Evolutionary conservation across 92 coral and sea anemone genomes (phyloP), one percentile per base, ranked within the genome.

Genomic region (Epizoanthus rinbou): DNA sequence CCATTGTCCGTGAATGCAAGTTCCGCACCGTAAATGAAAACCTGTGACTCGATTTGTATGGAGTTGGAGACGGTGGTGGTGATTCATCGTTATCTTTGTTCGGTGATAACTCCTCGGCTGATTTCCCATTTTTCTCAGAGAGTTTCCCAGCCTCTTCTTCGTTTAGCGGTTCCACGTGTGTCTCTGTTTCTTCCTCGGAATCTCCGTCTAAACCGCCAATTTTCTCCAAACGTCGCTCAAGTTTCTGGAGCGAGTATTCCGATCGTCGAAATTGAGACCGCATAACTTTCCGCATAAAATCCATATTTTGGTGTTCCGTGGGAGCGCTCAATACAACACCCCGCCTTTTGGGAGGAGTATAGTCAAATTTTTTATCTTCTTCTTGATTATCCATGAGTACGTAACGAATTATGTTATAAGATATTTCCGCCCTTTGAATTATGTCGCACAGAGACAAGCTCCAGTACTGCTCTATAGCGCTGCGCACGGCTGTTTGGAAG

Each of bases 261-360:
- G 82, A 78, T 62, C 82, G 82, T 60, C 82, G 82, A 78, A 78
- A 78, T 7, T 62, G 52, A 8, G 72, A 62, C 6, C 82, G 58
- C 82, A 43, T 21, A 4, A 60, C 13, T 22, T 62, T 39, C 15
- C 82, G 66, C 82, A 76, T 39, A n/a, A 63, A 60, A 6, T 78
- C 71, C 47, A 57, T 9, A 37, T 8, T 41, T 8, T 6, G 15
- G 70, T 78, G 57, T 35, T 41, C 71, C 37, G 22, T 33, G 24
- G 18, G 1, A 8, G 81, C 8, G 69, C 69, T 3, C 66, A 50
- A 50, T 50, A 11, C 54, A 13, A 50, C 14, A 9, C 57, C 70
- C 39, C 82, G 58, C 39, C 82, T 60, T 43, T 78, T 78, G 17
- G 82, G 82, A 8, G 69, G 70, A 21, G 5, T 59, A 43, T 78